Evolutionary conservation across 2,113 vertebrate genomes (phyloP), one percentile per base, ranked within the genome.

Genomic region (Pristiophorus japonicus): DNA sequence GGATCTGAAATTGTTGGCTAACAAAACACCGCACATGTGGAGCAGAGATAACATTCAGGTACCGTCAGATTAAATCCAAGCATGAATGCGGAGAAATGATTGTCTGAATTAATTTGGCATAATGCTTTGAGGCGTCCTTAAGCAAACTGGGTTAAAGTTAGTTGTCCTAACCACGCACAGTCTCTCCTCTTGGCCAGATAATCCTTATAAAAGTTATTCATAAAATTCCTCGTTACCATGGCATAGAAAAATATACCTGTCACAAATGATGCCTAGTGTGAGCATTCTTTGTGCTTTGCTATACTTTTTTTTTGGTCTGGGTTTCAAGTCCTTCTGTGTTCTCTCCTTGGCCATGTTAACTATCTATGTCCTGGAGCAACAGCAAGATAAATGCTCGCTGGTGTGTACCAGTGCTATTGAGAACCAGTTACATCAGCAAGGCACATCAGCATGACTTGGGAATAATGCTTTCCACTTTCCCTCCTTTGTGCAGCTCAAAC

Each of bases 11-110:
- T 96, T 99, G 62, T 96, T 99, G 96, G 99, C 99, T 88, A 99
- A 97, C 96, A 99, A 99, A 97, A 99, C 99, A 51, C 99, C 99
- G 63, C 99, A 99, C 96, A 98, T 99, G 0, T 99, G 99, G 99
- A 99, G 96, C 96, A 98, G 97, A 97, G 98, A 99, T 96, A 98
- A 99, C 96, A 99, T 98, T 96, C 99, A 99, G 98, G 99, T 99
- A 96, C 95, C 95, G 95, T 67, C 14, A 94, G 96, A 93, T 62
- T 95, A 96, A 59, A 62, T 91, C 24, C 87, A 18, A 1, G 14
- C 34, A 59, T 62, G 5, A 88, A 88, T 27, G 27, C 4, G 12
- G 87, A 59, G 27, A 90, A 90, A 90, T 90, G 87, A 4, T 62
- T 55, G 30, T 59, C 27, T 90, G 87, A 59, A 90, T 90, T 90